Conservation (phyloP, 2,888 invertebrate species). For the Bedellia somnulentella region DNA sequence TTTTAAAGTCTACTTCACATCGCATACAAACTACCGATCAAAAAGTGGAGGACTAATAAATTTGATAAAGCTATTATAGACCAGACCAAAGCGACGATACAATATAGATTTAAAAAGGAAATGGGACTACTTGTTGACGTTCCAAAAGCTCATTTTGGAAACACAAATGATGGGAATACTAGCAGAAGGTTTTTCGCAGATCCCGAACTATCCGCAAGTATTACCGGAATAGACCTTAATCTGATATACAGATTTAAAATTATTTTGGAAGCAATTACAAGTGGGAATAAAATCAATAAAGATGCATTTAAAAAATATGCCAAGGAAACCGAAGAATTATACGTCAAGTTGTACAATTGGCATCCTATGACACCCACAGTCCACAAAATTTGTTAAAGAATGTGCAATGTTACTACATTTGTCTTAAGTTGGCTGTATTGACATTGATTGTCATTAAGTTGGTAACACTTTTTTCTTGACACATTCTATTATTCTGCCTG, state of each 20-base stretch:
- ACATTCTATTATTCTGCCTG: no score
- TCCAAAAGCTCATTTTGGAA: not conserved
- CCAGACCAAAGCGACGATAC: conserved; percentile 4
- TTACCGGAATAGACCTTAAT: not conserved
- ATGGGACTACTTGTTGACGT: conserved; percentile 5
- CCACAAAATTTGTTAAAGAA: not conserved
- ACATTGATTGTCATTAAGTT: no score
- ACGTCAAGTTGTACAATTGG: not conserved
- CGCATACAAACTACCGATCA: conserved; percentile 12
- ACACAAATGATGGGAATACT: not conserved
- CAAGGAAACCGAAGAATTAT: conserved; percentile 1
- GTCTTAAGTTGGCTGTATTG: no score
- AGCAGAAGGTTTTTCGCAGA: conserved; percentile 1
- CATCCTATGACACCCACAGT: conserved; percentile 1
- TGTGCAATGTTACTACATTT: no score
- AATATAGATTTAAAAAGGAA: conserved; percentile 2
- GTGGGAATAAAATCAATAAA: not conserved
- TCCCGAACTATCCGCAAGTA: not conserved
- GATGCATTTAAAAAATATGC: not conserved
- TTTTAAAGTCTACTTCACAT: conserved; percentile 6
- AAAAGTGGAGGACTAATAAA: conserved; percentile 9
- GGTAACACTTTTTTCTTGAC: no score
- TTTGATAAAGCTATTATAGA: conserved; percentile 1
- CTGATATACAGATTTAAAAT: conserved; percentile 1
- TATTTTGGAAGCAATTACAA: not conserved